Conservation (phyloP, 2,888 invertebrate species). For the Neoaliturus tenellus region DNA sequence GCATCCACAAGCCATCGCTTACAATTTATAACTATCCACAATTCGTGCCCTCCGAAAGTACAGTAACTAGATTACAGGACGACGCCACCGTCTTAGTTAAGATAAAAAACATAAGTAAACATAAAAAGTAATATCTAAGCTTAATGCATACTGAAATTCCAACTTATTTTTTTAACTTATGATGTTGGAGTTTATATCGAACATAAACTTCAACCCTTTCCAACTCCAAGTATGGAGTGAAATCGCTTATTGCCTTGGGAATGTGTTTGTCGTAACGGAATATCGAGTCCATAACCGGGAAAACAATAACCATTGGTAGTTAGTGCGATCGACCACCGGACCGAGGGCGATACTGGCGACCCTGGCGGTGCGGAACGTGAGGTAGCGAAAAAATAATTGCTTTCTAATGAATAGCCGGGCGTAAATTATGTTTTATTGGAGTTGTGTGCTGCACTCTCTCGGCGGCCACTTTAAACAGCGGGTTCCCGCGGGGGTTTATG, state of each 20-base stretch:
- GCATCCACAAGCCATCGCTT: too few relatives aligned
- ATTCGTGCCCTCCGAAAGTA: too few relatives aligned
- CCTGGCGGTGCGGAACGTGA: not conserved
- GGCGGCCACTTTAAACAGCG: not conserved
- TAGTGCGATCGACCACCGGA: not conserved
- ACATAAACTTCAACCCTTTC: too few relatives aligned
- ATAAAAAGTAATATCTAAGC: too few relatives aligned
- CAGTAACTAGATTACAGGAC: too few relatives aligned
- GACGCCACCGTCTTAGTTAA: too few relatives aligned
- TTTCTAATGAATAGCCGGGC: constrained; percentile 57
- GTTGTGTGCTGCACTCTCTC: not conserved
- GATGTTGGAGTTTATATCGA: too few relatives aligned
- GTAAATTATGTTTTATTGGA: constrained; percentile 58
- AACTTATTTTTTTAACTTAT: too few relatives aligned
- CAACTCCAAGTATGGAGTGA: too few relatives aligned
- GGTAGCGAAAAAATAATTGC: constrained; percentile 59
- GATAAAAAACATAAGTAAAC: too few relatives aligned
- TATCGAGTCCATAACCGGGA: not conserved
- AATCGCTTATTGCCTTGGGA: not conserved
- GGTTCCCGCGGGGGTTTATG: not conserved
- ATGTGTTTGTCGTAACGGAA: not conserved
- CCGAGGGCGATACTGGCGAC: not conserved
- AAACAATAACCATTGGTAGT: constrained; percentile 5
- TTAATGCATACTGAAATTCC: too few relatives aligned
- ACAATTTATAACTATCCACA: too few relatives aligned